Percentiles rank a stretch among this genome's conserved stretches.
Evolutionary conservation across 1,140 invertebrate genomes (phyloP).

Genomic region (Hormaphis cornu): DNA sequence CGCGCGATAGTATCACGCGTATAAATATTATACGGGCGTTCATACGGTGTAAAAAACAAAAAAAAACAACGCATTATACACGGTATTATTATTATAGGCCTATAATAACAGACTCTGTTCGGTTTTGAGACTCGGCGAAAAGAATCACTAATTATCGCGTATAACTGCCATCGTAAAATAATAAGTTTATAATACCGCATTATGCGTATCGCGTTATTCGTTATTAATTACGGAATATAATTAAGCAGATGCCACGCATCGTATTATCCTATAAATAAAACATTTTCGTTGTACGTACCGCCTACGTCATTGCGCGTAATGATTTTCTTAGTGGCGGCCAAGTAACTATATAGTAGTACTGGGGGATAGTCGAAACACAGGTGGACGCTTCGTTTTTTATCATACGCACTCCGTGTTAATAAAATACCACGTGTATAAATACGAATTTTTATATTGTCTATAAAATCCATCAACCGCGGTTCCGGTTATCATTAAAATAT

Average conservation of each 20-base stretch:
- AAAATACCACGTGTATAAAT: not conserved
- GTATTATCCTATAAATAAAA: conserved; percentile 10
- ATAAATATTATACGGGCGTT: too few relatives aligned
- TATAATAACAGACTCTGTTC: too few relatives aligned
- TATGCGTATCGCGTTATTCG: not conserved
- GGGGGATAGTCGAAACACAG: not conserved
- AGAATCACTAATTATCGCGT: not conserved
- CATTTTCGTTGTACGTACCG: not conserved
- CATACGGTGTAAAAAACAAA: too few relatives aligned
- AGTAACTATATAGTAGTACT: too few relatives aligned
- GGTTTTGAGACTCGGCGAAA: not conserved
- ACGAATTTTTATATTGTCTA: not conserved
- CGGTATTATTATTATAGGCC: too few relatives aligned
- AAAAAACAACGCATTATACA: too few relatives aligned
- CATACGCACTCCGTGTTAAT: too few relatives aligned
- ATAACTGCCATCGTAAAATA: conserved; percentile 1
- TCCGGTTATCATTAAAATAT: not conserved
- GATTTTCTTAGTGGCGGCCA: conserved; percentile 7
- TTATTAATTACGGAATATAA: not conserved
- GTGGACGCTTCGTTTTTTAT: conserved; percentile 9
- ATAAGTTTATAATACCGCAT: not conserved
- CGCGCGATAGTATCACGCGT: too few relatives aligned
- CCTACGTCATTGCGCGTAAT: not conserved
- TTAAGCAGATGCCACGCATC: not conserved
- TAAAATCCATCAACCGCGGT: not conserved